Evolutionary conservation across 2,888 invertebrate genomes (phyloP).

Genomic region (Globia sparganii): DNA sequence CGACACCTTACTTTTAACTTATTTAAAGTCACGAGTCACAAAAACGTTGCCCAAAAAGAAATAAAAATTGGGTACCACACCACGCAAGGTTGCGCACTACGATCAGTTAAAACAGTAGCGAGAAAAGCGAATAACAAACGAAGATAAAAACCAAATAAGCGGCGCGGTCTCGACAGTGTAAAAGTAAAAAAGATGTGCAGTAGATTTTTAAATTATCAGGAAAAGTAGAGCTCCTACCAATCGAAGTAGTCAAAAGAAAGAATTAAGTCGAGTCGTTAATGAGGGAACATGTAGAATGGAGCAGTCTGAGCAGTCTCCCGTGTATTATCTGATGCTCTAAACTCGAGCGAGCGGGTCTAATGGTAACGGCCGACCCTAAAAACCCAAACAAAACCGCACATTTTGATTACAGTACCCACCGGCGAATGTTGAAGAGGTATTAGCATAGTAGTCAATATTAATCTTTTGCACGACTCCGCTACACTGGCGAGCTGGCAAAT

Average conservation of each 20-base stretch:
- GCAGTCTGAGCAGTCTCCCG: conserved; percentile 66
- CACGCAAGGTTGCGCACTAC: conserved; percentile 79
- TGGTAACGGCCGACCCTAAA: conserved; percentile 70
- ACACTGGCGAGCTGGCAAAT: conserved; percentile 66
- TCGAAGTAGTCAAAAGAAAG: conserved; percentile 69
- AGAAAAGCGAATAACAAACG: conserved; percentile 72
- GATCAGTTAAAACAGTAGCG: conserved; percentile 83
- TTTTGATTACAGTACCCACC: conserved; percentile 62
- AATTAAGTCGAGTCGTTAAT: conserved; percentile 73
- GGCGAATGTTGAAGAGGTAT: conserved; percentile 63
- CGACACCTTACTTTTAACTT: conserved; percentile 49
- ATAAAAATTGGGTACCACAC: conserved; percentile 77
- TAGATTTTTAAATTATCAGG: conserved; percentile 71
- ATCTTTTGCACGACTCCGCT: conserved; percentile 69
- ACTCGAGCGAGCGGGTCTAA: conserved; percentile 62
- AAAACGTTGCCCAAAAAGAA: conserved; percentile 71
- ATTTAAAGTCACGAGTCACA: conserved; percentile 75
- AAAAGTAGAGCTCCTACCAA: conserved; percentile 70
- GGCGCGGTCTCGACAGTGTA: conserved; percentile 63
- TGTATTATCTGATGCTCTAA: conserved; percentile 75
- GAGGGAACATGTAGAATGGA: conserved; percentile 75
- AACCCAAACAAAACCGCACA: conserved; percentile 71
- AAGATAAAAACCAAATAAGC: conserved; percentile 79
- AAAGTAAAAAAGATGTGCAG: conserved; percentile 67
- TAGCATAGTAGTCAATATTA: conserved; percentile 74